Evolutionary conservation across 2,888 invertebrate genomes (phyloP).

Genomic region (Aphidoletes aphidimyza): DNA sequence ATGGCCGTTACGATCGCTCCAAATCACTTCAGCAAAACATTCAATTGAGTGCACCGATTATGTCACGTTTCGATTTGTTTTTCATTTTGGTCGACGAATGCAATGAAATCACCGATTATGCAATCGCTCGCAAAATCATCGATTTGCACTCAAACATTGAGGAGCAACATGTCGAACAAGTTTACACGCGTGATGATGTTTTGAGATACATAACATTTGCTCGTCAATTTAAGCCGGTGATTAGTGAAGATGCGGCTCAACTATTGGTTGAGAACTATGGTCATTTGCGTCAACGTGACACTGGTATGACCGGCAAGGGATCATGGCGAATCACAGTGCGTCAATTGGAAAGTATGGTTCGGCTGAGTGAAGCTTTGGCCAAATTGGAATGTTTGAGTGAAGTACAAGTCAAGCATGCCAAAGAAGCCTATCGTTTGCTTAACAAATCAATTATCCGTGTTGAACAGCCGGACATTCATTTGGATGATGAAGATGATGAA

Average conservation of each 20-base stretch:
- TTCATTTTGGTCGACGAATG: slow-evolving; percentile 98
- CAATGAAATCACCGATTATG: slow-evolving; percentile 94
- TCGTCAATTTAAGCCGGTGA: slow-evolving; percentile 90
- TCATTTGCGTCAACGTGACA: slow-evolving; percentile 85
- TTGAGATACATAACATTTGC: slow-evolving; percentile 96
- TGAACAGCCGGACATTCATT: slow-evolving; percentile 95
- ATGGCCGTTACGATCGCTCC: slow-evolving; percentile 94
- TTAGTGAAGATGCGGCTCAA: slow-evolving; percentile 83
- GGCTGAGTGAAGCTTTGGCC: slow-evolving; percentile 96
- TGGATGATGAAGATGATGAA: slow-evolving; percentile 80
- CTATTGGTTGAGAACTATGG: slow-evolving; percentile 90
- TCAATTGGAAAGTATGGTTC: slow-evolving; percentile 94
- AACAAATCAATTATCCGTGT: slow-evolving; percentile 98
- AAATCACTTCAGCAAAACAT: slow-evolving; percentile 96
- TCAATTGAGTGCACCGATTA: slow-evolving; percentile 92
- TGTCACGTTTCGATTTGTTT: slow-evolving; percentile 99
- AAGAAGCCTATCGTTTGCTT: slow-evolving; percentile 88
- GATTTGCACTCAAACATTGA: slow-evolving; percentile 91
- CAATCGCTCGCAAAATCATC: slow-evolving; percentile 95
- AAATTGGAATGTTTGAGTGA: slow-evolving; percentile 94
- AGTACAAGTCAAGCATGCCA: slow-evolving; percentile 87
- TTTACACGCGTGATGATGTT: slow-evolving; percentile 90
- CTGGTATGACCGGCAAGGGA: slow-evolving; percentile 74
- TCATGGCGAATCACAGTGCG: slow-evolving; percentile 97
- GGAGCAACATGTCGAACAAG: slow-evolving; percentile 76